Conservation (phyloP, 2,797 vertebrate genomes). For the Karalla daura region DNA sequence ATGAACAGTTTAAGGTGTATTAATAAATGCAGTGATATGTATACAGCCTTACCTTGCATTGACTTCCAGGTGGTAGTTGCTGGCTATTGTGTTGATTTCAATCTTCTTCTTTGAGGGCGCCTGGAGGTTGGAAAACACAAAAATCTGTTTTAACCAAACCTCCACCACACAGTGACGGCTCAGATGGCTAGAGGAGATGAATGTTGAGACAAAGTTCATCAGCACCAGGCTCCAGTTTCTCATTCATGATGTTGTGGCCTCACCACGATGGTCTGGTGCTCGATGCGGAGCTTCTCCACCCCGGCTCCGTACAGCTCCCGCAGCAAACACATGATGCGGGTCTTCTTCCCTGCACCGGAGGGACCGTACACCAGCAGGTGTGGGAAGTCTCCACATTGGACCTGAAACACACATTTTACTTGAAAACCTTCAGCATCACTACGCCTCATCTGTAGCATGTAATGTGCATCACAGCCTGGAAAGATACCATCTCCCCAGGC, state of each 20-base stretch:
- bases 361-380: slow-evolving; percentile 96
- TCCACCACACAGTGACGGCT: not conserved
- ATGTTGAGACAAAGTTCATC: too few species aligned
- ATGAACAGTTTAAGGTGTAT: not conserved
- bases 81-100: slow-evolving; percentile 98
- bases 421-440: not conserved
- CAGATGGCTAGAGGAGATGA: not conserved
- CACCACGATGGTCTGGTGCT: slow-evolving; percentile 95
- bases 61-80: slow-evolving; percentile 98
- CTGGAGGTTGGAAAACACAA: too few species aligned
- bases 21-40: not conserved
- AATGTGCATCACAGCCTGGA: too few species aligned
- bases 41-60: slow-evolving; percentile 89
- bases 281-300: slow-evolving; percentile 96
- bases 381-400: slow-evolving; percentile 96
- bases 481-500: too few species aligned
- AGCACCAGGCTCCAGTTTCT: not conserved
- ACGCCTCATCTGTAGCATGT: too few species aligned
- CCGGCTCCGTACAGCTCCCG: slow-evolving; percentile 94
- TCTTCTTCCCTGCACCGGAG: slow-evolving; percentile 97
- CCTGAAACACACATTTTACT: slow-evolving; percentile 77
- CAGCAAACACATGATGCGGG: slow-evolving; percentile 96
- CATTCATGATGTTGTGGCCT: slow-evolving; percentile 8
- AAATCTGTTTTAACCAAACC: not conserved
- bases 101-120: slow-evolving; percentile 99